Base-by-base conservation (phyloP, 2,113 vertebrate genomes). In the Chionis minor region DNA sequence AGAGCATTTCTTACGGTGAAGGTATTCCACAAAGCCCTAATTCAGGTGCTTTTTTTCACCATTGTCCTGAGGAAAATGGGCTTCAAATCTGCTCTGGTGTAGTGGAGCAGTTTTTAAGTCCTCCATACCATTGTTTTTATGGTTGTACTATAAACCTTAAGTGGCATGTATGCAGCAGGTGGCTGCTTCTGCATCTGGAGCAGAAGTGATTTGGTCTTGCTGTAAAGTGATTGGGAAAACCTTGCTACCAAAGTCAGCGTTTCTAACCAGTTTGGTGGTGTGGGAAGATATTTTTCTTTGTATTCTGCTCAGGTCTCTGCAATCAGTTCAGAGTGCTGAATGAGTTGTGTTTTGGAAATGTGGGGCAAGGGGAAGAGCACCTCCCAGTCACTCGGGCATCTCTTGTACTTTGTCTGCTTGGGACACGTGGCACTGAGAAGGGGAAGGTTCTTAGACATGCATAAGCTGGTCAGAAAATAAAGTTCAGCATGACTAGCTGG, bases 201-300 rank as follows among this genome's bases (percentile, higher is more conserved):
- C 81, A 61, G 54, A 47, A 81, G 26, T 23, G 55, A 17, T 52
- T 51, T 7, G 5, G 21, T 80, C 33, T 61, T 75, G 52, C 56
- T 55, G 24, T 47, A 35, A 49, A 85, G 56, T 5, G 35, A 8
- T 44, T 0, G 2, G 70, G 56, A 69, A 54, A 52, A 28, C 18
- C 11, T 33, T 73, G 9, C 33, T 51, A 2, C 40, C 21, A 23
- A 44, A 73, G 18, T 35, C 52, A 40, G 26, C 0, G 0, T 69
- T 87, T 63, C 44, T 66, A 9, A 49, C 6, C 33, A 12, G 65
- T 62, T 71, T 0, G 0, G 27, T 74, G 45, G 6, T 23, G 32
- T 49, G 59, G 40, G 63, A 61, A 88, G 71, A 33, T 72, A n/a
- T 9, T 71, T 81, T n/a, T 4, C 12, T 49, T 45, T 56, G 32